Evolutionary conservation across 2,888 invertebrate genomes (phyloP), one percentile per base, ranked within the genome.

Genomic region (Melieria omissa): DNA sequence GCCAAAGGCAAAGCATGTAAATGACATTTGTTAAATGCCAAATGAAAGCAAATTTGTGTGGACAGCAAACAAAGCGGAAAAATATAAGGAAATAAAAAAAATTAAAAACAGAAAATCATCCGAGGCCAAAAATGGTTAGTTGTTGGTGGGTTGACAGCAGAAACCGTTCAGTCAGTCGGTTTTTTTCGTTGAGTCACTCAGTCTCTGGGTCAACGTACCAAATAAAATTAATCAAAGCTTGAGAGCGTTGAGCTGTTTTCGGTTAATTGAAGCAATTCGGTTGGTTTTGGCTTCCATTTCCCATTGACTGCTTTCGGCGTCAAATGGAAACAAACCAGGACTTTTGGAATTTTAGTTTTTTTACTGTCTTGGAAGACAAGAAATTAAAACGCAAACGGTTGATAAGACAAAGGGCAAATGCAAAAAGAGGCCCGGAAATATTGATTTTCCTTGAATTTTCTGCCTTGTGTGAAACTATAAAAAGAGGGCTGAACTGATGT

Each of bases 1-100:
- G 29, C 3, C 29, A 29, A 29, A 29, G 29, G 3, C 29, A 29
- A 3, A 29, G 29, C 2, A 29, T 29, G 29, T 29, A 29, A 29
- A 52, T n/a, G 12, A 71, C 73, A 77, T 77, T 77, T 82, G 80
- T 80, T 82, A 81, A 81, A 77, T 72, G 75, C 74, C 75, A 81
- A 81, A 78, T 78, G 80, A 76, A 80, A 75, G 76, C 80, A 82
- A 82, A 82, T 81, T 82, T 81, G 80, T 81, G 80, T 71, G 12
- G 12, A 8, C 8, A 49, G 12, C 12, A 49, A 49, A 12, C 8
- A 49, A 49, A 49, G 12, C 8, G 12, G 8, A 49, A 49, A 49
- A 49, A 49, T 49, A 49, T 49, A 49, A 49, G 12, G 12, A 3
- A 52, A 52, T 52, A 5, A 1, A 29, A 29, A 29, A 8, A 52